Percentiles rank a stretch among this genome's conserved stretches.
Evolutionary conservation across 2,113 vertebrate genomes (phyloP).

Genomic region (Zingel zingel): DNA sequence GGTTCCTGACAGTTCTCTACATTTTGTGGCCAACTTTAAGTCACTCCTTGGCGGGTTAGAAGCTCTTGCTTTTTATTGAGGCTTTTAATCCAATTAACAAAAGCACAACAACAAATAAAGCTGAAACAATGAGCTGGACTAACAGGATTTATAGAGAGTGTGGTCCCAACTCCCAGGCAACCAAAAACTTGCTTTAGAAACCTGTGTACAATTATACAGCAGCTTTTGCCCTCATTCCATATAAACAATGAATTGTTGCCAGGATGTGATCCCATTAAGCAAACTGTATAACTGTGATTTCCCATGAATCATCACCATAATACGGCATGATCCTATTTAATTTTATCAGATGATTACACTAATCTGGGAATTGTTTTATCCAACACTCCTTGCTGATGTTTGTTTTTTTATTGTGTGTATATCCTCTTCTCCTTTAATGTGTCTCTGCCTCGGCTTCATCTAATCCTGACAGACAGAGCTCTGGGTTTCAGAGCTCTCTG

Average conservation of each 20-base stretch:
- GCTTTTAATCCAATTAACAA: slow-evolving; percentile 36
- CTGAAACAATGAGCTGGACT: slow-evolving; percentile 22
- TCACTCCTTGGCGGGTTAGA: background rate
- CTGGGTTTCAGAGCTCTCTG: slow-evolving; percentile 33
- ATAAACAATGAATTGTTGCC: slow-evolving; percentile 2
- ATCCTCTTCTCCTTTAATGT: background rate
- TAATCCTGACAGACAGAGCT: slow-evolving; percentile 55
- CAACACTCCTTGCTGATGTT: slow-evolving; percentile 19
- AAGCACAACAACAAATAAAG: slow-evolving; percentile 15
- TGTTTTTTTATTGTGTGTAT: slow-evolving; percentile 30
- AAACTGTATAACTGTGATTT: slow-evolving; percentile 1
- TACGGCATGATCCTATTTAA: slow-evolving; percentile 1
- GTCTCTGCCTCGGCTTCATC: slow-evolving; percentile 7
- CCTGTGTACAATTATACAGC: rapidly evolving
- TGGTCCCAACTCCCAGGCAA: background rate
- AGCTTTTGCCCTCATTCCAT: background rate
- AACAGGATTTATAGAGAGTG: slow-evolving; percentile 20
- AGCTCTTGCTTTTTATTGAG: slow-evolving; percentile 7
- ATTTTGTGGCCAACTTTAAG: background rate
- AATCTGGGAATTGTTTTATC: slow-evolving; percentile 38
- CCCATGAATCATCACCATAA: slow-evolving; percentile 16
- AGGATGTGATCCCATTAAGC: slow-evolving; percentile 19
- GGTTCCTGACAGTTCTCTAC: background rate
- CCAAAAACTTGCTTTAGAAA: slow-evolving; percentile 22
- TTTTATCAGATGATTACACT: slow-evolving; percentile 46